Conservation (phyloP, 1,140 invertebrate genomes). For the Achroia grisella region DNA sequence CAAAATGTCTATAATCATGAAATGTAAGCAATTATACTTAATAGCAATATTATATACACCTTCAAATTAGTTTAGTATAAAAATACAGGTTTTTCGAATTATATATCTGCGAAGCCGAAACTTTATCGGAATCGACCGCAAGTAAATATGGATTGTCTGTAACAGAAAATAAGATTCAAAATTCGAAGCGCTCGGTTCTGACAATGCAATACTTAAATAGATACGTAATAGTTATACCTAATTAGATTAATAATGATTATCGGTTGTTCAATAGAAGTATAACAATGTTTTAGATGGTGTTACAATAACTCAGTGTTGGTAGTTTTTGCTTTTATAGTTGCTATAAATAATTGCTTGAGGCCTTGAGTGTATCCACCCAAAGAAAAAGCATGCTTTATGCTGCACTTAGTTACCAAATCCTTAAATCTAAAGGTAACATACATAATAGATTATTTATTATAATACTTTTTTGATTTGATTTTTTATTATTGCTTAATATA, state of each 20-base stretch:
- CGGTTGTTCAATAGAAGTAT: constrained; percentile 1
- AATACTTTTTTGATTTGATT: too few relatives aligned
- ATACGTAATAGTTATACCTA: neutral
- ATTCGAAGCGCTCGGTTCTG: neutral
- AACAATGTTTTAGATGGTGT: constrained; percentile 5
- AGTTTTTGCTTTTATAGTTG: constrained; percentile 11
- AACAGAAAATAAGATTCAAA: too few relatives aligned
- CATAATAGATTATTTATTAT: too few relatives aligned
- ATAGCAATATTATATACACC: neutral
- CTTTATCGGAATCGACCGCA: too few relatives aligned
- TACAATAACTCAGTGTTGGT: neutral
- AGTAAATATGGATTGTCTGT: too few relatives aligned
- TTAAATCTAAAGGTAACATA: too few relatives aligned
- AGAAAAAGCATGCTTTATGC: neutral
- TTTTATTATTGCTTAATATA: too few relatives aligned
- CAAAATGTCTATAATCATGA: neutral
- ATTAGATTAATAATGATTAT: neutral
- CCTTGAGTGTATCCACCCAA: constrained; percentile 46
- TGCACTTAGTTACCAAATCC: too few relatives aligned
- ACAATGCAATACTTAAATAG: neutral
- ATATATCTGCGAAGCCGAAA: too few relatives aligned
- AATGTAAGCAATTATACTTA: constrained; percentile 1
- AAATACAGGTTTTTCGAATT: too few relatives aligned
- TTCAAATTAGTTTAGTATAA: too few relatives aligned
- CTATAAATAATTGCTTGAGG: constrained; percentile 33